Conservation (phyloP, 2,888 invertebrate genomes). For the Dermolepida albohirtum region DNA sequence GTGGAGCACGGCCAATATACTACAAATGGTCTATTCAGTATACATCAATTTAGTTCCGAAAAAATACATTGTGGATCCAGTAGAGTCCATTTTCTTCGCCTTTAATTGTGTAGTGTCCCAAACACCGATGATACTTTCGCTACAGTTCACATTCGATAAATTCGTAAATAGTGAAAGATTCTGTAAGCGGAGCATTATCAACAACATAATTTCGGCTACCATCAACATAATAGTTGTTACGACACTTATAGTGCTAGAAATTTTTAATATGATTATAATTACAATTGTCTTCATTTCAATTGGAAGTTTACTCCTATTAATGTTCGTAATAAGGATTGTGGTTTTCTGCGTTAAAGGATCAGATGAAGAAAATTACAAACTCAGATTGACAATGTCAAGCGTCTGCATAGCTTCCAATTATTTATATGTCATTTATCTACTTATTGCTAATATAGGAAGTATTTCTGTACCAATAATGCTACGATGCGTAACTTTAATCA, state of each 20-base stretch:
- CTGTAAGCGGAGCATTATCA: neutral
- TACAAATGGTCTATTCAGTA: neutral
- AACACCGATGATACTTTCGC: neutral
- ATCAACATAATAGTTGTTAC: neutral
- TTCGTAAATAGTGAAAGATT: neutral
- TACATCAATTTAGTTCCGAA: neutral
- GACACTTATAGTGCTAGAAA: neutral
- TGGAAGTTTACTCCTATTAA: neutral
- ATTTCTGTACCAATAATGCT: too few species aligned
- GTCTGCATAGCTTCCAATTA: too few species aligned
- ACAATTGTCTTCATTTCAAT: neutral
- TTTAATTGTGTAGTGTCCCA: neutral
- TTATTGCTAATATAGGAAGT: too few species aligned
- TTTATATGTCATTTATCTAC: too few species aligned
- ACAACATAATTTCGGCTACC: neutral
- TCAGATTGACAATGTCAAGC: neutral
- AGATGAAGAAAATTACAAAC: neutral
- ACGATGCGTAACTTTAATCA: too few species aligned
- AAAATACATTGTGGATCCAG: neutral
- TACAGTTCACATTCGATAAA: conserved; percentile 1
- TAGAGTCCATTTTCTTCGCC: neutral
- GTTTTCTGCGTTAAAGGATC: neutral
- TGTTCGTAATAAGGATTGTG: neutral
- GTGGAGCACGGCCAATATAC: conserved; percentile 1
- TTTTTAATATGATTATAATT: neutral